Evolutionary conservation across 1,140 invertebrate species (phyloP), one percentile per base, ranked within the genome.

Genomic region (Drosophila ercepeae): DNA sequence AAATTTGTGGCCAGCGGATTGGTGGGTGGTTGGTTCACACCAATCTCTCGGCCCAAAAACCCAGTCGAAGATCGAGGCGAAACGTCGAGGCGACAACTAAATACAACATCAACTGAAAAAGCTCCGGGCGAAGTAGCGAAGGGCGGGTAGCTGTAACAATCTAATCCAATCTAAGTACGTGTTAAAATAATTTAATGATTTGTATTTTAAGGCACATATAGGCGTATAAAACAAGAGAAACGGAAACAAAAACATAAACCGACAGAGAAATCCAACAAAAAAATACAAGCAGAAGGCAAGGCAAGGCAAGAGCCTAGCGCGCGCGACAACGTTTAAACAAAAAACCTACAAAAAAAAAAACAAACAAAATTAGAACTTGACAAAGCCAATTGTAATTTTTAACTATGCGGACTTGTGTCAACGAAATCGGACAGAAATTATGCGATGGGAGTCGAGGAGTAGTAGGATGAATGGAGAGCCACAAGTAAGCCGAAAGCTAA

Each of bases 131-230:
- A 82, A 72, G 82, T 73, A 82, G 73, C 75, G 68, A 82, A 72
- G 82, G 82, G 82, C 73, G 82, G 83, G 83, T 88, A 88, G 82
- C 82, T 88, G 82, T 88, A 88, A 88, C 82, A 88, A 88, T 88
- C 82, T 86, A 86, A 86, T 86, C 82, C 82, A 86, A 86, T 86
- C 82, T 88, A 88, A 88, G 82, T 84, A 84, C 63, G 71, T 86
- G 81, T 88, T 88, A 88, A 88, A 88, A 71, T 88, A 88, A 88
- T 88, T 88, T 88, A 88, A 88, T 71, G 77, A 88, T 88, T 82
- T 88, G 46, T 88, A 88, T 75, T 75, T 82, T 88, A 88, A 88
- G 76, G 55, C 64, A 88, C 58, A 75, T 61, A 70, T 86, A 88
- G 77, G 77, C 73, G 68, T 76, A 81, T 64, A 81, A 54, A 74